These are phyloP conservation scores for Hirudo medicinalis DNA, from an alignment of 1,140 invertebrate species.

Conservation along the genomic window DNA sequence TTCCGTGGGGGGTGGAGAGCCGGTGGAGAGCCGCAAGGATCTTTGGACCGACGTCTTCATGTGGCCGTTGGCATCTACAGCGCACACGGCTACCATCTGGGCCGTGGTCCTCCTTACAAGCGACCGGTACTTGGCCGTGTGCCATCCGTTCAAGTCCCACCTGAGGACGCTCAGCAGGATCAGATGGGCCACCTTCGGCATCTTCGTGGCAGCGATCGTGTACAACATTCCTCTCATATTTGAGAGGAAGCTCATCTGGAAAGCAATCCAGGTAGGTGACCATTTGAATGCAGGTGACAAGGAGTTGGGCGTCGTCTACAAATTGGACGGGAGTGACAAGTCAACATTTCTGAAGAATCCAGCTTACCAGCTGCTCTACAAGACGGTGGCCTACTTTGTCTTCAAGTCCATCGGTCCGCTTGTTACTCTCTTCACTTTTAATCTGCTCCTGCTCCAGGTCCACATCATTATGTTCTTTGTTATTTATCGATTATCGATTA, in stretches of 20 bases:
- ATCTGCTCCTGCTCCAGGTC: conserved; percentile 15
- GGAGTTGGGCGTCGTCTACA: not conserved
- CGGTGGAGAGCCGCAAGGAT: too few species aligned
- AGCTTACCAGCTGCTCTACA: conserved; percentile 23
- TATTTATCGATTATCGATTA: too few species aligned
- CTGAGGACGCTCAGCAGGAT: conserved; percentile 16
- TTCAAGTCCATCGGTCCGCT: conserved; percentile 22
- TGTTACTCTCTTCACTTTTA: conserved; percentile 19
- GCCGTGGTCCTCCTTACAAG: conserved; percentile 21
- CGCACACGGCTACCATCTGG: conserved; percentile 22
- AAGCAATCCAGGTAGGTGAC: not conserved
- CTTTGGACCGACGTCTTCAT: too few species aligned
- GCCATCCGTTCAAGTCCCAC: conserved; percentile 18
- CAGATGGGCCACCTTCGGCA: conserved; percentile 13
- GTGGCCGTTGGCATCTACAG: conserved; percentile 20
- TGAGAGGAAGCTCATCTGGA: conserved; percentile 16
- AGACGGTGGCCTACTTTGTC: conserved; percentile 19
- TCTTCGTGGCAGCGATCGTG: conserved; percentile 16
- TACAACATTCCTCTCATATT: conserved; percentile 23
- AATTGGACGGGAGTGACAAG: not conserved
- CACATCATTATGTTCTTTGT: too few species aligned
- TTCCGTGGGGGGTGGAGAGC: too few species aligned
- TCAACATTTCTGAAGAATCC: not conserved
- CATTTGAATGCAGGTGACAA: not conserved
- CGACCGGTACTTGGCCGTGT: conserved; percentile 22